phyloP scores from a whole-genome alignment of 2,888 invertebrate species.

The Pherbina coryleti region DNA sequence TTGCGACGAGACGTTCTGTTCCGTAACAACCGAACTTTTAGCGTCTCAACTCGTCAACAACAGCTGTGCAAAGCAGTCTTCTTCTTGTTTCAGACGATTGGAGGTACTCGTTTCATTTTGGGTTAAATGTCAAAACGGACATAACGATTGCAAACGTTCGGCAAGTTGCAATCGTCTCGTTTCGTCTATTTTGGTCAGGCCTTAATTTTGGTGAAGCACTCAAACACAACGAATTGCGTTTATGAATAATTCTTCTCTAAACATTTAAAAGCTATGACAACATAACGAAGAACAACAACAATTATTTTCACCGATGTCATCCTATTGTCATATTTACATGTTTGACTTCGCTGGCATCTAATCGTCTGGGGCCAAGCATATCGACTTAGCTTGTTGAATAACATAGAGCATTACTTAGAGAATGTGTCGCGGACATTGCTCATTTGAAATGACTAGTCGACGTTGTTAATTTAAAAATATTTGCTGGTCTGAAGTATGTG shows the following conservation, averaged over 20 bases:
- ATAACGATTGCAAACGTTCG: too few relatives aligned
- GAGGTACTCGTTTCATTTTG: too few relatives aligned
- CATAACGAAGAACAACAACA: background rate
- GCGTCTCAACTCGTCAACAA: too few relatives aligned
- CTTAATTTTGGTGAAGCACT: too few relatives aligned
- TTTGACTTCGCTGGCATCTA: constrained; percentile 35
- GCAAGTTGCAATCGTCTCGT: too few relatives aligned
- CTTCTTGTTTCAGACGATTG: too few relatives aligned
- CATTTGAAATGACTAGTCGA: background rate
- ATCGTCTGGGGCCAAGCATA: constrained; percentile 6
- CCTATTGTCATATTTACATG: constrained; percentile 40
- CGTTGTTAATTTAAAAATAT: background rate
- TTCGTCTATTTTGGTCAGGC: too few relatives aligned
- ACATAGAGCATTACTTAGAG: constrained; percentile 20
- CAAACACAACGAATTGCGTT: too few relatives aligned
- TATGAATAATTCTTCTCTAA: constrained; percentile 15
- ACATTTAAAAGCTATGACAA: background rate
- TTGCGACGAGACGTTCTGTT: too few relatives aligned
- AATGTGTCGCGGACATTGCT: background rate
- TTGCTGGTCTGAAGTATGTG: background rate
- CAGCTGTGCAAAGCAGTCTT: too few relatives aligned
- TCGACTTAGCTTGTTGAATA: background rate
- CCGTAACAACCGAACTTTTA: too few relatives aligned
- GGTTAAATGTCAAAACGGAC: too few relatives aligned
- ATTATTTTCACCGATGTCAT: constrained; percentile 46